phyloP scores from a whole-genome alignment of 1,140 invertebrate species.

The Drosophila miranda region DNA sequence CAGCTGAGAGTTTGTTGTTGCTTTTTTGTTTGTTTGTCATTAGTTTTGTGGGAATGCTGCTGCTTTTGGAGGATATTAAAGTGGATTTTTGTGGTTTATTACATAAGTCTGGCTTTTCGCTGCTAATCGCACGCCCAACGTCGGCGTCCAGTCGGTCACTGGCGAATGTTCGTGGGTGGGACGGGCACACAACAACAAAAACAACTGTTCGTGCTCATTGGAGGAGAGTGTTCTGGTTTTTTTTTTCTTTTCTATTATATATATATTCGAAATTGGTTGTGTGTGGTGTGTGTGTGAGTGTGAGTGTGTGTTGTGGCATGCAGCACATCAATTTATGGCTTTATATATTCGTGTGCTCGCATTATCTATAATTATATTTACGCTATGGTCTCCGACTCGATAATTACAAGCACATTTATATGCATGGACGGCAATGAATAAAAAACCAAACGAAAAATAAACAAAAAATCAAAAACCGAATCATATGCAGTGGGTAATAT shows the following conservation, averaged over 20 bases:
- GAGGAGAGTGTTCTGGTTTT: constrained; percentile 18
- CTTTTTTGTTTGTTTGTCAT: constrained; percentile 29
- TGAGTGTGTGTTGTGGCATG: constrained; percentile 26
- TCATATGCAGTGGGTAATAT: constrained; percentile 33
- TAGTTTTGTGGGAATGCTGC: constrained; percentile 64
- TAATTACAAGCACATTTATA: constrained; percentile 69
- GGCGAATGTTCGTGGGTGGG: constrained; percentile 7
- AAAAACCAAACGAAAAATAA: constrained; percentile 37
- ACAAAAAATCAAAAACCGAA: constrained; percentile 27
- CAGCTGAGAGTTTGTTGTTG: constrained; percentile 5
- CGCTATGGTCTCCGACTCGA: constrained; percentile 45
- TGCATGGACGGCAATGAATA: constrained; percentile 45
- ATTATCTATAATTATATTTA: constrained; percentile 53
- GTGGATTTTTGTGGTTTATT: constrained; percentile 36
- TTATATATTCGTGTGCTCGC: constrained; percentile 33
- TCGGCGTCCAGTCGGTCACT: constrained; percentile 14
- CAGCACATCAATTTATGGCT: constrained; percentile 45
- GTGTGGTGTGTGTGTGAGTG: constrained; percentile 1
- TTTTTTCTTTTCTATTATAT: constrained; percentile 13
- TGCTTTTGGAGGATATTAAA: constrained; percentile 27
- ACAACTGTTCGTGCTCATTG: constrained; percentile 45
- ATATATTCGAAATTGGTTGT: constrained; percentile 16
- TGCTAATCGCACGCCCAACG: constrained; percentile 54
- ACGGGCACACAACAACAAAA: constrained; percentile 50
- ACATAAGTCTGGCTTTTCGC: background rate